Evolutionary conservation across 2,113 vertebrate genomes (phyloP).

Genomic region (Saimiri boliviensis): DNA sequence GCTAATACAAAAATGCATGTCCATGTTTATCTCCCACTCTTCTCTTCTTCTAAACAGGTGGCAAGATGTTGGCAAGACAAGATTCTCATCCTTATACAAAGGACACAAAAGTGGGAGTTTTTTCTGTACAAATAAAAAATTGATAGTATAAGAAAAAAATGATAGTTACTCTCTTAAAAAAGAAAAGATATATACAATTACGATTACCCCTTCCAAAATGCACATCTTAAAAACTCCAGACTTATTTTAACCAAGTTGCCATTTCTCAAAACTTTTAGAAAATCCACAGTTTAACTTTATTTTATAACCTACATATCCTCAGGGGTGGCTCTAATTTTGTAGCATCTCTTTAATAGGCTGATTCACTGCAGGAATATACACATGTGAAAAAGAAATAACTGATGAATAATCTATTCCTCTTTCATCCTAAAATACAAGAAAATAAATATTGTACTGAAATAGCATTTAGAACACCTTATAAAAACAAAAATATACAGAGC

Average conservation of each 20-base stretch:
- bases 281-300: neutral
- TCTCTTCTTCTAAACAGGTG: neutral
- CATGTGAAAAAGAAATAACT: neutral
- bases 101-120: neutral
- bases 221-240: neutral
- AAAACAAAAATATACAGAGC: neutral
- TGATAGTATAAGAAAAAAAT: neutral
- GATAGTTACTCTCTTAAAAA: neutral
- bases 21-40: neutral
- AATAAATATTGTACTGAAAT: neutral
- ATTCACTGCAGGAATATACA: neutral
- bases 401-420: neutral
- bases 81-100: neutral
- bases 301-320: neutral
- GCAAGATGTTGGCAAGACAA: neutral
- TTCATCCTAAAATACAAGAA: conserved; percentile 28
- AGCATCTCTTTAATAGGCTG: neutral
- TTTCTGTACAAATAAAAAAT: neutral
- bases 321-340: neutral
- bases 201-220: neutral
- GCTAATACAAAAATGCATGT: neutral
- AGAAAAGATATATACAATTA: neutral
- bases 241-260: neutral
- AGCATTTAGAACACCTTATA: neutral
- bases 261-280: conserved; percentile 33